Base-by-base conservation (phyloP, 2,113 vertebrate genomes). In the Lepus americanus region DNA sequence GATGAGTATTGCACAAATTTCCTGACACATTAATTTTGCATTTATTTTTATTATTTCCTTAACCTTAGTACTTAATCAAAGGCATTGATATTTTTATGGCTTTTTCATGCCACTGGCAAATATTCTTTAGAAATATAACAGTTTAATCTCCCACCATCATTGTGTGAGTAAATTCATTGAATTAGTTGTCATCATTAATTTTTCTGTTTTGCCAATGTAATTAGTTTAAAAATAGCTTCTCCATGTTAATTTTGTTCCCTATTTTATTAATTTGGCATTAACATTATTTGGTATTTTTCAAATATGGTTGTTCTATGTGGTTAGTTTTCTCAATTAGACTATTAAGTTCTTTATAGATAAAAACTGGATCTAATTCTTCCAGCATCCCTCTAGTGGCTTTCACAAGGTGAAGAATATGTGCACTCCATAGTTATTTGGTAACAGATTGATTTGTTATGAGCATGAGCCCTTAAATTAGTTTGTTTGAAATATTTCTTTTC, bases 301-400 rank as follows among this genome's bases (percentile, higher is more conserved):
- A 27, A 36, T 33, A n/a, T 11, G 44, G 22, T 66, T 27, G 14
- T 31, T 74, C 70, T 77, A 27, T 25, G 19, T 61, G 69, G 2
- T 85, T 85, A 83, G 12, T 87, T 91, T 94, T 88, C 69, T 87
- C 23, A 39, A 14, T 44, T 44, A 69, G 53, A 61, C 20, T 59
- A 31, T 55, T 22, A 22, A 72, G 2, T 31, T 66, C 13, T 22
- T 80, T 53, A 59, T 66, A 77, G 64, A 23, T 77, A 77, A 61
- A 77, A n/a, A 36, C 4, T 44, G 3, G 17, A 36, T 69, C 23
- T 63, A 53, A 36, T 19, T 9, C 49, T 73, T 94, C 27, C 12
- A 4, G 72, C 27, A 64, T 53, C 19, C 33, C 25, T 82, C 33
- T 6, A 27, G 27, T 19, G 69, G 10, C 63, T 72, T 94, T 89